phyloP scores from a whole-genome alignment of 2,888 invertebrate species.

The Netelia inedita region DNA sequence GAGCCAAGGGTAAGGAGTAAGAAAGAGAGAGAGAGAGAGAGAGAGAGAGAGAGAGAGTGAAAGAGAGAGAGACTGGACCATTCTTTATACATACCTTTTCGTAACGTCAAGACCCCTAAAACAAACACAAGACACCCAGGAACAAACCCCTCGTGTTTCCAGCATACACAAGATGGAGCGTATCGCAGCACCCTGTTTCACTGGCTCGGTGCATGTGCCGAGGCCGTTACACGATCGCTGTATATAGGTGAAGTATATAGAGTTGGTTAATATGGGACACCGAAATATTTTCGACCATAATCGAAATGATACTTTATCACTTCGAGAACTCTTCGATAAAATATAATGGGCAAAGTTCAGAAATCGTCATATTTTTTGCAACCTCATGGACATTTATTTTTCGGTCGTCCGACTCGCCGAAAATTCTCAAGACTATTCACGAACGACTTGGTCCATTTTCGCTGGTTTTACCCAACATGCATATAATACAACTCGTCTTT shows the following conservation, averaged over 20 bases:
- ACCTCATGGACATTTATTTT: too few relatives aligned
- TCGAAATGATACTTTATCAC: too few relatives aligned
- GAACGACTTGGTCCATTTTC: neutral
- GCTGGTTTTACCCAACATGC: neutral
- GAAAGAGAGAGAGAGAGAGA: slow-evolving; percentile 14
- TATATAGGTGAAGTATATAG: neutral
- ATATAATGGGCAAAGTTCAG: too few relatives aligned
- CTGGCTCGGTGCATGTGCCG: slow-evolving; percentile 22
- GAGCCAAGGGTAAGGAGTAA: slow-evolving; percentile 29
- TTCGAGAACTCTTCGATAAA: too few relatives aligned
- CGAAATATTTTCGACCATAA: too few relatives aligned
- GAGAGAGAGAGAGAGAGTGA: slow-evolving; percentile 27
- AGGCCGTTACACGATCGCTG: slow-evolving; percentile 50
- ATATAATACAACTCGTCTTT: slow-evolving; percentile 11
- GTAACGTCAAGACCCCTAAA: slow-evolving; percentile 70
- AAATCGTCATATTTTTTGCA: too few relatives aligned
- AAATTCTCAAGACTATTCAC: too few relatives aligned
- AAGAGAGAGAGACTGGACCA: slow-evolving; percentile 40
- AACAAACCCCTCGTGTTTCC: slow-evolving; percentile 28
- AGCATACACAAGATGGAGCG: slow-evolving; percentile 49
- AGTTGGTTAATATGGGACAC: too few relatives aligned
- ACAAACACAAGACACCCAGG: slow-evolving; percentile 68
- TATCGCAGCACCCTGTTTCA: slow-evolving; percentile 60
- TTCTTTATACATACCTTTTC: slow-evolving; percentile 48
- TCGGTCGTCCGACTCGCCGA: too few relatives aligned